Evolutionary conservation across 2,113 vertebrate genomes (phyloP).

Genomic region (Cichladusa arquata): DNA sequence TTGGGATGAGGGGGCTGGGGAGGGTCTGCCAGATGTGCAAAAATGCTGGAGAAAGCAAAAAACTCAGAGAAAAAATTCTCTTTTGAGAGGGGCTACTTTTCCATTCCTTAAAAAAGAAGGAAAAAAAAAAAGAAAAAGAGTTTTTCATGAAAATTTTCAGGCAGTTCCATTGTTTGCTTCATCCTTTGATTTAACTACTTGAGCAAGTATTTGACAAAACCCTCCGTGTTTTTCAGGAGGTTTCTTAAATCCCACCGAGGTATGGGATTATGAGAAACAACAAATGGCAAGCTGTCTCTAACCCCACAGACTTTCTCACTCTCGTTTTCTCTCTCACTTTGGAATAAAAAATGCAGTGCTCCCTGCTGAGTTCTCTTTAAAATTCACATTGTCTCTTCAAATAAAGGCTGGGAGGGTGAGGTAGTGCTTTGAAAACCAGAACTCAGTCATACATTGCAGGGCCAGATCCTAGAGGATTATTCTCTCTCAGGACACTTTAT

Average conservation of each 20-base stretch:
- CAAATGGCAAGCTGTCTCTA: constrained; percentile 57
- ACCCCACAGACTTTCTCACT: constrained; percentile 49
- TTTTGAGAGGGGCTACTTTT: background rate
- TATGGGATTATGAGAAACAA: constrained; percentile 59
- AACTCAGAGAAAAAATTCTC: background rate
- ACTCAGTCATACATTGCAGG: constrained; percentile 48
- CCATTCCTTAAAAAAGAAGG: background rate
- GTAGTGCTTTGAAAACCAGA: constrained; percentile 62
- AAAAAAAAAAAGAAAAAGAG: background rate
- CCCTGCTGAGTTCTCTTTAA: constrained; percentile 69
- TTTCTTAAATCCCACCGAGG: constrained; percentile 56
- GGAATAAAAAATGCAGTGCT: constrained; percentile 66
- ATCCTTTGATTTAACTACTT: constrained; percentile 48
- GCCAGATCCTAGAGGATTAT: constrained; percentile 49
- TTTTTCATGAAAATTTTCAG: constrained; percentile 33
- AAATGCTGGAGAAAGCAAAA: background rate
- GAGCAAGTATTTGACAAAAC: constrained; percentile 39
- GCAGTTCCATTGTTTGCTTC: constrained; percentile 31
- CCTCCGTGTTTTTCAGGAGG: constrained; percentile 57
- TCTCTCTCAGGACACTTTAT: constrained; percentile 53
- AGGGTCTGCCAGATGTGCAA: constrained; percentile 1
- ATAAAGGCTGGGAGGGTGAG: constrained; percentile 65
- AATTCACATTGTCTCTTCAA: constrained; percentile 70
- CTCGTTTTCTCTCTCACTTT: constrained; percentile 64
- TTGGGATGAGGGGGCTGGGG: background rate